Conservation (phyloP, 2,113 vertebrate genomes). For the Potamarius usumacintae region DNA sequence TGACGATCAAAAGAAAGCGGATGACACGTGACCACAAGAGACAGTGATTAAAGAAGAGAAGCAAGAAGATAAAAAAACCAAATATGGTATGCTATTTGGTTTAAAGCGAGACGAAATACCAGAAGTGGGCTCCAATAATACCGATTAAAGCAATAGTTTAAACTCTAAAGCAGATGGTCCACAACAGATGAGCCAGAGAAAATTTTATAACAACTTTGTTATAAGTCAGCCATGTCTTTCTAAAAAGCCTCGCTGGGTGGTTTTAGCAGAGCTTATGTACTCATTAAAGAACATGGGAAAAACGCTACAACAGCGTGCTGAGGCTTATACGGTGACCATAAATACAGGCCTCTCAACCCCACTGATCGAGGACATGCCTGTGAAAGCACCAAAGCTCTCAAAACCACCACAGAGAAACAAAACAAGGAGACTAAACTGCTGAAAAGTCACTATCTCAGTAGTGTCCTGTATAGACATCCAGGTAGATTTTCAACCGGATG, state of each 20-base stretch:
- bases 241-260: slow-evolving; percentile 8
- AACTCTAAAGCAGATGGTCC: not conserved
- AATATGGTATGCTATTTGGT: not conserved
- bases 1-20: slow-evolving; percentile 30
- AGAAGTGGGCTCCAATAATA: not conserved
- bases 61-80: not conserved
- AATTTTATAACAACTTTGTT: not conserved
- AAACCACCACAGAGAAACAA: not conserved
- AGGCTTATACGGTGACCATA: slow-evolving; percentile 39
- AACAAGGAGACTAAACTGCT: not conserved
- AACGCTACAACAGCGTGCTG: slow-evolving; percentile 37
- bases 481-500: not conserved
- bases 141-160: not conserved
- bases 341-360: slow-evolving; percentile 15
- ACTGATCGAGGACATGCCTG: slow-evolving; percentile 7
- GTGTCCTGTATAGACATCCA: not conserved
- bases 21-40: slow-evolving; percentile 16
- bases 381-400: slow-evolving; percentile 5
- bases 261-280: slow-evolving; percentile 36
- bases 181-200: not conserved
- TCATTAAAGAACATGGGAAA: slow-evolving; percentile 45
- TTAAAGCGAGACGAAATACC: not conserved
- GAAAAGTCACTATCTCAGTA: not conserved
- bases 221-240: not conserved
- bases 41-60: not conserved